Conservation (phyloP, 2,797 vertebrate species). For the Miopithecus talapoin region DNA sequence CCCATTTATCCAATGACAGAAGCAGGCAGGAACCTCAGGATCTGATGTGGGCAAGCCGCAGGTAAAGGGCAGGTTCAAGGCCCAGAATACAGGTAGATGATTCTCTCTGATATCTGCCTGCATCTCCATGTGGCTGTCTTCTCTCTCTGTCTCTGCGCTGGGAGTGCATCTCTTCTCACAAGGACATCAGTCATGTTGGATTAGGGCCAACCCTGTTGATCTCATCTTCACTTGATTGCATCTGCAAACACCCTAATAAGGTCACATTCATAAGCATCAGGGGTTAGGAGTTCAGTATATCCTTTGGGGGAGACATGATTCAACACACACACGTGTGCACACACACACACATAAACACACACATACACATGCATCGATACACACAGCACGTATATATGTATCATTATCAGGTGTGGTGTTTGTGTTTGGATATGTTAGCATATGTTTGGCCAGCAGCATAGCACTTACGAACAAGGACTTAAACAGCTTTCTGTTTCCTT, state of each 20-base stretch:
- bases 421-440: fast-evolving
- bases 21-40: neutral
- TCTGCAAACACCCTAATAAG: neutral
- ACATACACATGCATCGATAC: neutral
- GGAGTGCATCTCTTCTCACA: neutral
- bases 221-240: fast-evolving
- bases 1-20: neutral
- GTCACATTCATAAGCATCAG: fast-evolving
- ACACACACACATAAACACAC: neutral
- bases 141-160: neutral
- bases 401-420: neutral
- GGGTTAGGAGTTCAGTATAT: neutral
- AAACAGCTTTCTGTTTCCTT: neutral
- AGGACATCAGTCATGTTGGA: fast-evolving
- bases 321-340: fast-evolving
- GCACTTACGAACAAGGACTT: fast-evolving
- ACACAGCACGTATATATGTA: neutral
- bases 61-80: neutral
- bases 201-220: fast-evolving
- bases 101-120: neutral
- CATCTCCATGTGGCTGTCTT: too few species aligned
- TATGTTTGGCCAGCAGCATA: fast-evolving
- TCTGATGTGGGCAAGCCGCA: neutral
- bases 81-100: neutral
- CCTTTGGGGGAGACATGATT: neutral